Evolutionary conservation across 2,113 vertebrate species (phyloP).

Genomic region (Eurystomus gularis): DNA sequence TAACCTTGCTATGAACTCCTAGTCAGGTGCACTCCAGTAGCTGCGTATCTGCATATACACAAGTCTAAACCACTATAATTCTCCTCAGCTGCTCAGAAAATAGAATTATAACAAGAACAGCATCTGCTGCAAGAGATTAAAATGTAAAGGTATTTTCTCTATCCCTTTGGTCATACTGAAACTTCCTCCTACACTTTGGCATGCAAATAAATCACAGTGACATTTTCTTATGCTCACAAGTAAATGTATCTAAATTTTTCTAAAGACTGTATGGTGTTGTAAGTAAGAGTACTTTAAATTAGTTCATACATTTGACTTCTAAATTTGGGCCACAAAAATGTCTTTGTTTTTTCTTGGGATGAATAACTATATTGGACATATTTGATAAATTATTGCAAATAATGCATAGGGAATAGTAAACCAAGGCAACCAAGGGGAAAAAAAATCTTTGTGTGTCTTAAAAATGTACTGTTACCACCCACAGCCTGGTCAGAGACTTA

Average conservation of each 20-base stretch:
- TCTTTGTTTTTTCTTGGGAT: not conserved
- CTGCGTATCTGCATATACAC: not conserved
- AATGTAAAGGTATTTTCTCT: not conserved
- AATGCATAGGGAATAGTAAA: not conserved
- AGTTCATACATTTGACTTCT: not conserved
- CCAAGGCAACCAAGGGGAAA: not conserved
- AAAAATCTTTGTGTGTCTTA: not conserved
- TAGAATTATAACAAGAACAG: not conserved
- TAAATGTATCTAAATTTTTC: not conserved
- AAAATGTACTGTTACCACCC: not conserved
- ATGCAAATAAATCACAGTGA: not conserved
- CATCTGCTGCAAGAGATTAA: not conserved
- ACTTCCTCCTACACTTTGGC: not conserved
- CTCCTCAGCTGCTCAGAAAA: not conserved
- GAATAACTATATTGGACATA: not conserved
- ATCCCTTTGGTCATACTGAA: not conserved
- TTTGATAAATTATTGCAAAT: not conserved
- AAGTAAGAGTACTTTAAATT: not conserved
- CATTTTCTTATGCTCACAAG: not conserved
- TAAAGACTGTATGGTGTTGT: not conserved
- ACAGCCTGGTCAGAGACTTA: not conserved
- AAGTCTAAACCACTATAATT: not conserved
- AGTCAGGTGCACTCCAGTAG: not conserved
- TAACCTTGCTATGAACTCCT: not conserved
- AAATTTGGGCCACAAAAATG: not conserved